These are phyloP conservation scores for Lymantria dispar DNA, from an alignment of 2,888 invertebrate genomes.

Conservation along the genomic window DNA sequence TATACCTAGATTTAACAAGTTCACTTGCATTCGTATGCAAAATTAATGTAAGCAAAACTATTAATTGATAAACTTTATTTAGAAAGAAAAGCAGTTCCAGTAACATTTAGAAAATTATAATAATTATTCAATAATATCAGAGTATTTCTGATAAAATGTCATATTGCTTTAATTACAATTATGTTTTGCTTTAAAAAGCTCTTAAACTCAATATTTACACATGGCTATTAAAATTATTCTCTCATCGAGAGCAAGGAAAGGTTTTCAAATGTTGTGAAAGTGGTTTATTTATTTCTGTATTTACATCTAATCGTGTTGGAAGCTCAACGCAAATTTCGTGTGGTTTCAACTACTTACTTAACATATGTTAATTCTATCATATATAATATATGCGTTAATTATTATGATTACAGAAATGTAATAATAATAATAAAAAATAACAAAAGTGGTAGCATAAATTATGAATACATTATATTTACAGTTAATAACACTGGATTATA, in stretches of 20 bases:
- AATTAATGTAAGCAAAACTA: too few relatives aligned
- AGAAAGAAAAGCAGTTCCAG: too few relatives aligned
- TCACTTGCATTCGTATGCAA: too few relatives aligned
- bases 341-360: slow-evolving; percentile 64
- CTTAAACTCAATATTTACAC: not conserved
- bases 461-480: slow-evolving; percentile 3
- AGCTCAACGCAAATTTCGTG: slow-evolving; percentile 82
- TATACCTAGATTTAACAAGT: too few relatives aligned
- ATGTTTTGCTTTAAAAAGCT: not conserved
- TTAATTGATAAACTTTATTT: too few relatives aligned
- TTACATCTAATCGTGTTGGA: slow-evolving; percentile 83
- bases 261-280: slow-evolving; percentile 29
- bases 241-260: slow-evolving; percentile 17
- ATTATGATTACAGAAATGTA: slow-evolving; percentile 14
- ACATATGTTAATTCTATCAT: slow-evolving; percentile 38
- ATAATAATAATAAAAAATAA: slow-evolving; percentile 2
- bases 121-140: too few relatives aligned
- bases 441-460: slow-evolving; percentile 9
- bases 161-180: too few relatives aligned
- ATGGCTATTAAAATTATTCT: not conserved
- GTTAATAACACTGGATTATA: slow-evolving; percentile 9
- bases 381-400: slow-evolving; percentile 42
- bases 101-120: too few relatives aligned
- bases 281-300: slow-evolving; percentile 63
- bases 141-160: too few relatives aligned